Conservation (phyloP, 2,888 invertebrate species). For the Pristionchus entomophagus region DNA sequence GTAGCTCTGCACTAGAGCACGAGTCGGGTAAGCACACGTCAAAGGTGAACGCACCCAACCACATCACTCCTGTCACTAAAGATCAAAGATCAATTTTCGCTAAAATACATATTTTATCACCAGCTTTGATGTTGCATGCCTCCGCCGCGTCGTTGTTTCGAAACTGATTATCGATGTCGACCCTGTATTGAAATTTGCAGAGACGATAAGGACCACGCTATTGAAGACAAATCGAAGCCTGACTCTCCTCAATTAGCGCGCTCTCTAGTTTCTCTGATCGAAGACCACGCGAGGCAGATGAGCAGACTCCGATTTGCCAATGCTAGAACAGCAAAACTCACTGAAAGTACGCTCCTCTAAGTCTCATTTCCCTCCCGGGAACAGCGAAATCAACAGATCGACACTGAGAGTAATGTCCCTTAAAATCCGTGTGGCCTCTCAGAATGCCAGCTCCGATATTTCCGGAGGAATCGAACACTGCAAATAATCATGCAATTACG, state of each 20-base stretch:
- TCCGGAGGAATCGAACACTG: neutral
- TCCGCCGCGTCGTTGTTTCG: neutral
- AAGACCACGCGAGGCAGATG: too few species aligned
- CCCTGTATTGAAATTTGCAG: neutral
- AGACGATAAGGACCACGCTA: neutral
- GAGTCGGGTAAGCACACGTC: slow-evolving; percentile 20
- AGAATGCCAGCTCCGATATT: slow-evolving; percentile 23
- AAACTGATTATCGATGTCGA: neutral
- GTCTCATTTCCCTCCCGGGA: neutral
- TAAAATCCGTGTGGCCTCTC: slow-evolving; percentile 3
- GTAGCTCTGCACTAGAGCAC: slow-evolving; percentile 14
- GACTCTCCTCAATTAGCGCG: too few species aligned
- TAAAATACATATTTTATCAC: neutral
- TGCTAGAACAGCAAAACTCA: too few species aligned
- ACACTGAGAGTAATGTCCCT: slow-evolving; percentile 10
- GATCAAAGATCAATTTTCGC: neutral
- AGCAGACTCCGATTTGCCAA: too few species aligned
- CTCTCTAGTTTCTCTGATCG: too few species aligned
- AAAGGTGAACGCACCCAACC: neutral
- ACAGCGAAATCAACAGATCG: neutral
- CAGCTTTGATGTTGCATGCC: neutral
- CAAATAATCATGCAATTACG: too few species aligned
- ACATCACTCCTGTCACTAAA: neutral
- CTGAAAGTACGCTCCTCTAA: slow-evolving; percentile 38
- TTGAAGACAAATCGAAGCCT: too few species aligned